Evolutionary conservation across 2,113 vertebrate genomes (phyloP).

Genomic region (Isurus oxyrinchus): DNA sequence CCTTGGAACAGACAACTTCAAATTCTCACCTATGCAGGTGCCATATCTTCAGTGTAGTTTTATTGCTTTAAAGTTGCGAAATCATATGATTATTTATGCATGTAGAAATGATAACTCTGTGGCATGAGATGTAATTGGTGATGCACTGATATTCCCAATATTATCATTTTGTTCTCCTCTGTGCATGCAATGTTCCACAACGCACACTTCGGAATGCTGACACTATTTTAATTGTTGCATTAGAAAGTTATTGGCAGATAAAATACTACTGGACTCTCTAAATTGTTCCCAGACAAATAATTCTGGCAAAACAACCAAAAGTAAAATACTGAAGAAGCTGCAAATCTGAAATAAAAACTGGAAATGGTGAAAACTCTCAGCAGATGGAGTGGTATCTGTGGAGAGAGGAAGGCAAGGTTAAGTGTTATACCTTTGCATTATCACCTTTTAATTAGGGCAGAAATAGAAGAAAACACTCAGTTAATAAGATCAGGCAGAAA

Average conservation of each 20-base stretch:
- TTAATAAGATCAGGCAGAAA: not conserved
- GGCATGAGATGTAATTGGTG: not conserved
- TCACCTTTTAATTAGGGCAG: not conserved
- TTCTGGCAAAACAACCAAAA: not conserved
- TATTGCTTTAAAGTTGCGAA: not conserved
- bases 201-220: not conserved
- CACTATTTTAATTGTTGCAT: not conserved
- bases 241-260: not conserved
- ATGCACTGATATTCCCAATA: not conserved
- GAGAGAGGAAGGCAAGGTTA: not conserved
- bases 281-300: not conserved
- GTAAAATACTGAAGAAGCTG: not conserved
- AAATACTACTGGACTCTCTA: not conserved
- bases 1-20: not conserved
- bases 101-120: not conserved
- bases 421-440: not conserved
- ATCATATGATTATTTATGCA: not conserved
- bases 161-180: not conserved
- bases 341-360: not conserved
- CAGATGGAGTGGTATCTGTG: not conserved
- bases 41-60: not conserved
- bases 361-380: not conserved
- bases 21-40: not conserved
- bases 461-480: not conserved
- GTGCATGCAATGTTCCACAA: not conserved